Percentiles rank a stretch among this genome's conserved stretches.
phyloP scores from a whole-genome alignment of 2,113 vertebrate genomes.

The Terrapene triunguis region DNA sequence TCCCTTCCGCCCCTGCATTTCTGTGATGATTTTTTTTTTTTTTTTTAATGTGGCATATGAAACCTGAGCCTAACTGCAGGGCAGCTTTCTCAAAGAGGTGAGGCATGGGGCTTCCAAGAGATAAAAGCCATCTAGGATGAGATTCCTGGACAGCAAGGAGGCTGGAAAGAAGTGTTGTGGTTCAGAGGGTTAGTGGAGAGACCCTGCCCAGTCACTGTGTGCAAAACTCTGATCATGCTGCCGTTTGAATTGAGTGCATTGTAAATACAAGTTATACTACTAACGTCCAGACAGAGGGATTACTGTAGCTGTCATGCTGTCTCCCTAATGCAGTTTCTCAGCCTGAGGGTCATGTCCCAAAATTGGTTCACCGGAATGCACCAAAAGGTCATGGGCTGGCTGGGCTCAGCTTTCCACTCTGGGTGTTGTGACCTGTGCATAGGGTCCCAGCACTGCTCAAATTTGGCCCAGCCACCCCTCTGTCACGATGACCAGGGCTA shows the following conservation, averaged over 20 bases:
- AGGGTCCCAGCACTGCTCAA: too few relatives aligned
- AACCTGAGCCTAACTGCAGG: not conserved
- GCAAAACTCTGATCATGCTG: conserved; percentile 15
- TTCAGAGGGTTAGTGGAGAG: conserved; percentile 48
- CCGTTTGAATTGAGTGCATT: conserved; percentile 58
- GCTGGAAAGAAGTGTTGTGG: not conserved
- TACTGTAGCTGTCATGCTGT: conserved; percentile 30
- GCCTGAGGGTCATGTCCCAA: too few relatives aligned
- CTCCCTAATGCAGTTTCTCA: not conserved
- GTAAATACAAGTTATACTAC: conserved; percentile 66
- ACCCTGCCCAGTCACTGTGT: conserved; percentile 23
- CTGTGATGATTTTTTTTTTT: too few relatives aligned
- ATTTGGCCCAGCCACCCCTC: too few relatives aligned
- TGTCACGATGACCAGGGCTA: too few relatives aligned
- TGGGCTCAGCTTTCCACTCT: too few relatives aligned
- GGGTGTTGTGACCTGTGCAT: too few relatives aligned
- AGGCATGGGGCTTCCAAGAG: not conserved
- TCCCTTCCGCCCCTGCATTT: too few relatives aligned
- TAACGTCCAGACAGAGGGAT: conserved; percentile 60
- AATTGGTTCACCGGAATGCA: too few relatives aligned
- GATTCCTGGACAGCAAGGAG: not conserved
- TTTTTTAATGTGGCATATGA: not conserved
- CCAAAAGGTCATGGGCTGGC: too few relatives aligned
- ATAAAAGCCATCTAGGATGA: not conserved
- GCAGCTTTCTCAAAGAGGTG: not conserved